Base-by-base conservation (phyloP, 2,113 vertebrate genomes). In the Toxotes chatareus region DNA sequence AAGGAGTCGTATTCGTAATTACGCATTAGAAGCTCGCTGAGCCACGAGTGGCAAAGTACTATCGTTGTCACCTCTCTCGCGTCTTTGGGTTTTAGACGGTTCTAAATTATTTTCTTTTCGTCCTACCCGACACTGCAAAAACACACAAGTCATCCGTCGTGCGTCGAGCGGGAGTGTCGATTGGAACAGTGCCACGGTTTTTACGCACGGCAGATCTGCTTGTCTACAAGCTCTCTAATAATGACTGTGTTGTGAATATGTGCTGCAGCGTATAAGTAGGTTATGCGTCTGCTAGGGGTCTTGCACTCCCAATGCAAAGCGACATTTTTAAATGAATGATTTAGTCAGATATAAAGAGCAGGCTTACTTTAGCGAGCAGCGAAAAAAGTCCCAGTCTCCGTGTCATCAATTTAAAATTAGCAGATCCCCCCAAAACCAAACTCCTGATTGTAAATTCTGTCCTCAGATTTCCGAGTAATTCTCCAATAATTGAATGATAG, bases 141-240 rank as follows among this genome's bases (percentile, higher is more conserved):
- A 47, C 34, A 51, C 27, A 64, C 17, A 47, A 19, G 34, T 40
- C 13, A 66, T 36, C 64, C 47, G 44, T 9, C 21, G 49, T 70
- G 84, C 67, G 61, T 53, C 65, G 61, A 71, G 40, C 38, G 4
- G 23, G 55, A 36, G 17, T 7, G 11, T 34, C 12, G 10, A 21
- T 14, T 32, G 23, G 16, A 63, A 21, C n/a, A 27, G 57, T 31
- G 62, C 57, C 67, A 60, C 14, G 3, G 57, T 66, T 73, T 88
- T 86, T 90, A 85, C 83, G 83, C 85, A 86, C 66, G 42, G 7
- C 38, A 17, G 14, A 38, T 69, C 31, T 34, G 36, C 47, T 40
- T 9, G 46, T 63, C 9, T 51, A n/a, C 34, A 51, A n/a, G 19
- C 0, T 72, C 17, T 51, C 2, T 36, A 46, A 46, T 13, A n/a